phyloP scores from a whole-genome alignment of 2,888 invertebrate genomes.

The Rhagium mordax region DNA sequence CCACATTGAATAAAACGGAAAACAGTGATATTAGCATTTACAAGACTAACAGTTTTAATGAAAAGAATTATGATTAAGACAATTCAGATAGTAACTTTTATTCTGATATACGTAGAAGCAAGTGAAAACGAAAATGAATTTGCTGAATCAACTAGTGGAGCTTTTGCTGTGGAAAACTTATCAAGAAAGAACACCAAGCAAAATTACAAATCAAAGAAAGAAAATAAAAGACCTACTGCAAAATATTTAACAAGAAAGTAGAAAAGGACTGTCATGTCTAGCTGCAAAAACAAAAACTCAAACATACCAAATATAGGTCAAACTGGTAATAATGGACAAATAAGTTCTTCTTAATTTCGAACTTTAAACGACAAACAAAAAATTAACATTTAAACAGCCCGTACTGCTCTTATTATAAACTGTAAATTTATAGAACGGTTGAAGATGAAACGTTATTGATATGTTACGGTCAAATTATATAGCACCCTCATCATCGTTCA shows the following conservation, averaged over 20 bases:
- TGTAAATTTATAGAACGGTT: too few relatives aligned
- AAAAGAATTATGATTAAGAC: conserved; percentile 64
- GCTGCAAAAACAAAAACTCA: too few relatives aligned
- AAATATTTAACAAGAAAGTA: conserved; percentile 84
- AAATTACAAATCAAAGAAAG: conserved; percentile 41
- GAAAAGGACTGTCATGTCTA: conserved; percentile 81
- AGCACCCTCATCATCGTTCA: too few relatives aligned
- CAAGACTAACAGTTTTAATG: conserved; percentile 43
- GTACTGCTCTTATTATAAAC: too few relatives aligned
- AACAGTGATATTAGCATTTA: conserved; percentile 9
- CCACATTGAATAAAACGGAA: conserved; percentile 61
- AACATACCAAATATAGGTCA: too few relatives aligned
- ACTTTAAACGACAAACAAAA: too few relatives aligned
- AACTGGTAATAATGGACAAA: too few relatives aligned
- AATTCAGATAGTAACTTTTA: conserved; percentile 79
- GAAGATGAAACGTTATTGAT: too few relatives aligned
- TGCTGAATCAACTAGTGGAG: conserved; percentile 67
- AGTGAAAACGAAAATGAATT: conserved; percentile 71
- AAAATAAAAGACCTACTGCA: conserved; percentile 56
- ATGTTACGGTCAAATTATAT: too few relatives aligned
- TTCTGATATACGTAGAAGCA: conserved; percentile 77
- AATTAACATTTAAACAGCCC: too few relatives aligned
- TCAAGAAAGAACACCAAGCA: conserved; percentile 50
- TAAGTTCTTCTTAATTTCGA: too few relatives aligned
- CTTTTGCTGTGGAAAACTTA: conserved; percentile 70